Conservation (phyloP, 2,888 invertebrate genomes). For the Parapristionchus giblindavisi region DNA sequence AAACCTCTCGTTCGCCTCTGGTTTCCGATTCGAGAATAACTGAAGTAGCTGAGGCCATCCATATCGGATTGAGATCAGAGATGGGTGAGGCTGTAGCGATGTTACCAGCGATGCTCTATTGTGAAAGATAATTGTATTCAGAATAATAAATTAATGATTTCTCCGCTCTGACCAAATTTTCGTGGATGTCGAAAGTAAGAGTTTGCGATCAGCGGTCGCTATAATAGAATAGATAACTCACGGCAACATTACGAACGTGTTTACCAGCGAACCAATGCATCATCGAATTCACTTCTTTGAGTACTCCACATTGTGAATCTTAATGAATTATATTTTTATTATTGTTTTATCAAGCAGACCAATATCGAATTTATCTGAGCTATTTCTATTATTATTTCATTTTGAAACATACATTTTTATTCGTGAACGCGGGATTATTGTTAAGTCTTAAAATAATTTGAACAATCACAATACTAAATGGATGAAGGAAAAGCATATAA, state of each 20-base stretch:
- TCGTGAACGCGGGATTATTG: too few species aligned
- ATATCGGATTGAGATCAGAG: slow-evolving; percentile 91
- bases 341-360: too few species aligned
- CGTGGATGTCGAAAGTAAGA: too few species aligned
- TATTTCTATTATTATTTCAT: too few species aligned
- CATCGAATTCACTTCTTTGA: slow-evolving; percentile 74
- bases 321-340: not conserved
- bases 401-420: too few species aligned
- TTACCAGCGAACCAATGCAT: slow-evolving; percentile 92
- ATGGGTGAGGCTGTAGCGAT: slow-evolving; percentile 95
- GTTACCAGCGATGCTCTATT: slow-evolving; percentile 85
- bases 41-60: slow-evolving; percentile 79
- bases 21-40: slow-evolving; percentile 54
- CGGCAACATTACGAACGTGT: slow-evolving; percentile 91
- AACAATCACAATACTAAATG: not conserved
- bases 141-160: not conserved
- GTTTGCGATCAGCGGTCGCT: too few species aligned
- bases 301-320: slow-evolving; percentile 1
- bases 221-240: slow-evolving; percentile 68
- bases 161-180: too few species aligned
- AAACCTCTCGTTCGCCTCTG: slow-evolving; percentile 52
- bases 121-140: not conserved
- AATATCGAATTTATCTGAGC: too few species aligned
- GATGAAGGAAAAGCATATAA: not conserved
- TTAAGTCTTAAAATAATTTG: not conserved